Evolutionary conservation across 2,888 invertebrate species (phyloP).

Genomic region (Antheraea yamamai): DNA sequence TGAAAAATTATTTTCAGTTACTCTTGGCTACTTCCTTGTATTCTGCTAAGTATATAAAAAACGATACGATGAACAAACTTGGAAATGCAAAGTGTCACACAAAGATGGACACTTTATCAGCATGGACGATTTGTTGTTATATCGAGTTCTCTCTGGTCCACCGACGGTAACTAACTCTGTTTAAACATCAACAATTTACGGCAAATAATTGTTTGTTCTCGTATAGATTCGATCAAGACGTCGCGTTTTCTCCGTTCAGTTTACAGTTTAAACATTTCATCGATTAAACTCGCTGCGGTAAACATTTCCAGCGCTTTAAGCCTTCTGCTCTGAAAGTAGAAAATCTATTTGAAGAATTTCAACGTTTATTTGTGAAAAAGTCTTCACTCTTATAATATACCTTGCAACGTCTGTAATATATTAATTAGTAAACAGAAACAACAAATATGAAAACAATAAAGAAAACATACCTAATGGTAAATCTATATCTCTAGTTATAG

Average conservation of each 20-base stretch:
- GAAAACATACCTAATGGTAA: too few species aligned
- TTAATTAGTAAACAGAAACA: too few species aligned
- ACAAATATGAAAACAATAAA: too few species aligned
- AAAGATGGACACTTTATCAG: background rate
- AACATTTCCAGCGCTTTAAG: background rate
- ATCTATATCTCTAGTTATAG: too few species aligned
- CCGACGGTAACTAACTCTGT: background rate
- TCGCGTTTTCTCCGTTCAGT: background rate
- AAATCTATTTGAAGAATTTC: background rate
- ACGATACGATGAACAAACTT: background rate
- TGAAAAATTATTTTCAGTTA: conserved; percentile 4
- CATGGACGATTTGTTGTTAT: background rate
- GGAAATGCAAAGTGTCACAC: background rate
- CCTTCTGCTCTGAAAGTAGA: background rate
- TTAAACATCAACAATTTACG: background rate
- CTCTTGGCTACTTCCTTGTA: background rate
- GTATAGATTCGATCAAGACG: background rate
- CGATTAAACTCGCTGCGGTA: background rate
- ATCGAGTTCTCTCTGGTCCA: background rate
- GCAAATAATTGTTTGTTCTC: background rate
- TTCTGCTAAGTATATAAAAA: background rate
- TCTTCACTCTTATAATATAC: background rate
- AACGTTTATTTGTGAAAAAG: background rate
- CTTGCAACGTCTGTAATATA: too few species aligned
- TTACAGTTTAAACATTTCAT: background rate